Conservation (phyloP, 1,140 invertebrate genomes). For the Brachionus angularis region DNA sequence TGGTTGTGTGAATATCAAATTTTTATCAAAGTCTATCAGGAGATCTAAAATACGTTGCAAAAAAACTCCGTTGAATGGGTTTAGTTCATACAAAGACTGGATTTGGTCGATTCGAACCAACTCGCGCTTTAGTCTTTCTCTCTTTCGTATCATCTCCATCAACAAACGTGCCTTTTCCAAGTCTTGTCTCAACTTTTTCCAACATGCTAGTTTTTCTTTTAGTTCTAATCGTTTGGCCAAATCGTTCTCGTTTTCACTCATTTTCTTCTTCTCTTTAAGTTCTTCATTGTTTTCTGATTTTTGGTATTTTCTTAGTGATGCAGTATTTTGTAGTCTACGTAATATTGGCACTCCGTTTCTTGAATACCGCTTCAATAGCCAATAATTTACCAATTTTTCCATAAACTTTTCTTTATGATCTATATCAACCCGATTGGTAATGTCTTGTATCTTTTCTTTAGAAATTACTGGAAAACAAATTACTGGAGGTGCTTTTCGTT, state of each 20-base stretch:
- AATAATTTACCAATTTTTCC: constrained; percentile 67
- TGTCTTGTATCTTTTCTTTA: constrained; percentile 64
- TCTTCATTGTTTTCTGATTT: too few relatives aligned
- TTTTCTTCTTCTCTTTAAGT: background rate
- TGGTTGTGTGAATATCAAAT: constrained; percentile 84
- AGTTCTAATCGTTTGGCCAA: constrained; percentile 51
- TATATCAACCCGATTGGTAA: constrained; percentile 8
- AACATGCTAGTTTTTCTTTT: constrained; percentile 83
- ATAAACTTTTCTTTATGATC: constrained; percentile 38
- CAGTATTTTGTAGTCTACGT: constrained; percentile 61
- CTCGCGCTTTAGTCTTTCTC: constrained; percentile 88
- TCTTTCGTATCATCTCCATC: constrained; percentile 86
- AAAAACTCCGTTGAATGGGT: constrained; percentile 50
- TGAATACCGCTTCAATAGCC: constrained; percentile 90
- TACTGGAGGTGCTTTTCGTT: constrained; percentile 79
- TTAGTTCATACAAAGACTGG: constrained; percentile 45
- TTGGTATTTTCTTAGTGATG: background rate
- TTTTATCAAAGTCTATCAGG: constrained; percentile 72
- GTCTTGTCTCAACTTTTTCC: constrained; percentile 88
- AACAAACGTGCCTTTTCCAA: constrained; percentile 83
- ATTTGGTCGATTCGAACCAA: constrained; percentile 64
- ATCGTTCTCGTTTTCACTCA: background rate
- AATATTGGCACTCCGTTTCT: constrained; percentile 90
- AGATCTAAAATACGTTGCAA: constrained; percentile 68
- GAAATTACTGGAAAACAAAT: constrained; percentile 90